Percentiles rank a stretch among this genome's conserved stretches.
These are phyloP conservation scores for Ctenodactylus gundi DNA, from an alignment of 2,113 vertebrate genomes.

Conservation along the genomic window DNA sequence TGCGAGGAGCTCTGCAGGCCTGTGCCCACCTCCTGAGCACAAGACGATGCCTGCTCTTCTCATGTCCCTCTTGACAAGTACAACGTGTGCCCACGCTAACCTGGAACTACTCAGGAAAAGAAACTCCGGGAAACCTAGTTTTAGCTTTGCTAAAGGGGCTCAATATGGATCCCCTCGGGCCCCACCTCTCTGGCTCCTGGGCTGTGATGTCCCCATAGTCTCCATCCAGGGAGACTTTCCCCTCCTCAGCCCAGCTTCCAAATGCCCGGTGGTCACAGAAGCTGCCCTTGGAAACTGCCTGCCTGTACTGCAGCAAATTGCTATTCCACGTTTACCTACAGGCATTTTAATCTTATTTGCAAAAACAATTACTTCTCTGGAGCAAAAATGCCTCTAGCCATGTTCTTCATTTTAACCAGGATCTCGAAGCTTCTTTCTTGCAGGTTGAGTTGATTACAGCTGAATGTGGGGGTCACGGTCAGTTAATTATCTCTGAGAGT, in stretches of 20 bases:
- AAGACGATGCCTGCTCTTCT: not conserved
- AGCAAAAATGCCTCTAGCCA: not conserved
- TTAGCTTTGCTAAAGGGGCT: not conserved
- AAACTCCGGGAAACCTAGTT: not conserved
- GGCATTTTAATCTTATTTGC: not conserved
- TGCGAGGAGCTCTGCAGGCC: accelerated
- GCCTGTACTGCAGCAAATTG: not conserved
- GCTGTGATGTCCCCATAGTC: not conserved
- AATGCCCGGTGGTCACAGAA: not conserved
- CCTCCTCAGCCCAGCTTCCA: not conserved
- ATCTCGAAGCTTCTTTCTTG: not conserved
- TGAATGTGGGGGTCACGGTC: not conserved
- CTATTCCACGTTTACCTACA: not conserved
- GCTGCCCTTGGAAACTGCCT: not conserved
- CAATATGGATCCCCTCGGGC: not conserved
- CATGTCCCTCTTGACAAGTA: not conserved
- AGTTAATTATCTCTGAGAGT: not conserved
- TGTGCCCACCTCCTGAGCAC: accelerated
- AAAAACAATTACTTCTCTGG: not conserved
- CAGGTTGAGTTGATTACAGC: not conserved
- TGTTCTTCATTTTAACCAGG: not conserved
- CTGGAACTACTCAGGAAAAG: not conserved
- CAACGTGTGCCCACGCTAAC: not conserved
- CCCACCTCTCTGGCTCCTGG: accelerated
- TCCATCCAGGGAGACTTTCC: not conserved